Evolutionary conservation across 2,888 invertebrate genomes (phyloP).

Genomic region (Acleris sparsana): DNA sequence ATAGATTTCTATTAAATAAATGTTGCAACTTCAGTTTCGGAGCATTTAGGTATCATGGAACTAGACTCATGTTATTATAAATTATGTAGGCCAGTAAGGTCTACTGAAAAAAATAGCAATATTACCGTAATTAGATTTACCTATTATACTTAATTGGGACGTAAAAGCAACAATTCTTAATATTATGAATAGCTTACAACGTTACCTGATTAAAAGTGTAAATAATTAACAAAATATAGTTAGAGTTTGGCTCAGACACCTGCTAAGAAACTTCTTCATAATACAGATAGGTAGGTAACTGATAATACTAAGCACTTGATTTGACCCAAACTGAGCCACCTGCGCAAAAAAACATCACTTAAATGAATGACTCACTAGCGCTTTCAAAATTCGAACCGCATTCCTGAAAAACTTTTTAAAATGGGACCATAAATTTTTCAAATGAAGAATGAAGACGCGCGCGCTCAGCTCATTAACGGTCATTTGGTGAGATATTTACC

Average conservation of each 20-base stretch:
- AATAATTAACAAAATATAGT: too few species aligned
- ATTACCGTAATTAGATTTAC: too few species aligned
- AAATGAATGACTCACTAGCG: constrained; percentile 14
- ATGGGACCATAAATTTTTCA: constrained; percentile 66
- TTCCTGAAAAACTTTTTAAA: constrained; percentile 54
- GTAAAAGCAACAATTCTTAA: too few species aligned
- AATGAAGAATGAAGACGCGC: constrained; percentile 61
- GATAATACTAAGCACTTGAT: too few species aligned
- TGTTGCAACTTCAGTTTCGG: neutral
- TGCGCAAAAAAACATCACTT: neutral
- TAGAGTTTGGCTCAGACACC: too few species aligned
- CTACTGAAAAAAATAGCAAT: too few species aligned
- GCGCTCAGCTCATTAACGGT: constrained; percentile 65
- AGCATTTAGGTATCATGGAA: neutral
- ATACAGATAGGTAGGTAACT: too few species aligned
- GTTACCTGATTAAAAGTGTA: too few species aligned
- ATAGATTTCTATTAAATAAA: constrained; percentile 19
- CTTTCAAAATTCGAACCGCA: constrained; percentile 48
- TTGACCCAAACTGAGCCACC: neutral
- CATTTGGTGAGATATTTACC: constrained; percentile 72
- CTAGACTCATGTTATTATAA: neutral
- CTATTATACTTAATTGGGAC: too few species aligned
- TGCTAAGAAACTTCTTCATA: too few species aligned
- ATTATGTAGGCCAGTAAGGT: too few species aligned
- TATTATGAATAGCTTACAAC: too few species aligned